Base-by-base conservation (phyloP, 2,113 vertebrate genomes). In the Catharus fuscescens region DNA sequence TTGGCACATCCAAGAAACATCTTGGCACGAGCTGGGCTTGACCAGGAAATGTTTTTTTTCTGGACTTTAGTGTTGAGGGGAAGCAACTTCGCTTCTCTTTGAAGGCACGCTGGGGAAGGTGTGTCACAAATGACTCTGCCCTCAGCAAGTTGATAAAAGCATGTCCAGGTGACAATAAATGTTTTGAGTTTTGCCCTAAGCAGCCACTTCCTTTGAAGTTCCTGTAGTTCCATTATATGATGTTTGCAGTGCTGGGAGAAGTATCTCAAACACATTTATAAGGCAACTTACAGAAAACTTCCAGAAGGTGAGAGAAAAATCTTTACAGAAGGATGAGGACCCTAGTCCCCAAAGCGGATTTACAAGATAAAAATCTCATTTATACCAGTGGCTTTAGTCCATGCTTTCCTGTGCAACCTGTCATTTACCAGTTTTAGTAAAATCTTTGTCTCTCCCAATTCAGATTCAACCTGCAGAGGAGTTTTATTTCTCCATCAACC, bases 31-130 rank as follows among this genome's bases (percentile, higher is more conserved):
- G 9, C 29, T 72, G 86, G 66, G 42, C 53, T 96, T 59, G 94
- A 95, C 94, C 94, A 95, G 96, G 92, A 97, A 95, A 91, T 80
- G 6, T 34, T 96, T 94, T 81, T 38, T 73, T 71, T 89, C 45
- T 52, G 60, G 47, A 83, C 64, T 80, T 95, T 44, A 32, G 9
- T 5, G 31, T 40, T 5, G 29, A 79, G 89, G 71, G 54, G 60
- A 96, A 74, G 48, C 71, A 79, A 61, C 80, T 92, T 91, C 12
- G 6, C 82, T 71, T 91, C 66, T 44, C 80, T 96, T 95, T 80
- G 87, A 90, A 90, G 89, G 36, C 91, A 38, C 0, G n/a, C 81
- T 90, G 83, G 42, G 67, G 83, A 91, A 72, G 81, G 64, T 25
- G 56, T 82, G 53, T 28, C 73, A 82, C 67, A 53, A 87, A 61